A percentile compares a stretch with the other conserved stretches of the same genome.
These are phyloP conservation scores for Menidia menidia DNA, from an alignment of 2,797 vertebrate species.

Conservation along the genomic window DNA sequence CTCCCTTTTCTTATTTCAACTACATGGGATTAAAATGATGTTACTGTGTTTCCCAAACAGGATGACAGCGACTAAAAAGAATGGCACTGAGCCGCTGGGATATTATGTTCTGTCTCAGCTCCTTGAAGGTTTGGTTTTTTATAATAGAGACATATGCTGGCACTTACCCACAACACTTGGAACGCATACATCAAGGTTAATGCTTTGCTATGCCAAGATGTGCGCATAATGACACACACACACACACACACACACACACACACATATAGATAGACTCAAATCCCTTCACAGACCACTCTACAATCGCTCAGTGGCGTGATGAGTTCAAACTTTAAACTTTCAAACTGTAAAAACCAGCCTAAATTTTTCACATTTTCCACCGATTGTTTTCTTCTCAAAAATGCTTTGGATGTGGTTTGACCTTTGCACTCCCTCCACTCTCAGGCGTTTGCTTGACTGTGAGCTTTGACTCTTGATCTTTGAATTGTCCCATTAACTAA, in stretches of 20 bases:
- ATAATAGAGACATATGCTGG: slow-evolving; percentile 33
- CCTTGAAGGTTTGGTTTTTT: slow-evolving; percentile 65
- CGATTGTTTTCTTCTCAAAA: background rate
- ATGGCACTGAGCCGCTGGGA: slow-evolving; percentile 55
- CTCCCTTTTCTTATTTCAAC: background rate
- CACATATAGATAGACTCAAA: background rate
- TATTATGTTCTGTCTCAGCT: slow-evolving; percentile 37
- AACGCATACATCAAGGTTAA: slow-evolving; percentile 28
- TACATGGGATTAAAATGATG: slow-evolving; percentile 31
- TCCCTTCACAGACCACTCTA: background rate
- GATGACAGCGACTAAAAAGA: slow-evolving; percentile 37
- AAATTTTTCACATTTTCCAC: background rate
- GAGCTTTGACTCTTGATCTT: slow-evolving; percentile 39
- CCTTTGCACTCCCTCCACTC: slow-evolving; percentile 1
- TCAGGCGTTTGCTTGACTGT: background rate
- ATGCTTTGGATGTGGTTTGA: slow-evolving; percentile 2
- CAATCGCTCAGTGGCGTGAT: background rate
- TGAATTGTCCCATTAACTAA: slow-evolving; percentile 24
- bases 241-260: too few relatives aligned
- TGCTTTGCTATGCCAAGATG: slow-evolving; percentile 6
- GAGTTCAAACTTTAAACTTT: background rate
- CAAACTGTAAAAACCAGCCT: background rate
- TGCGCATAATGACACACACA: background rate
- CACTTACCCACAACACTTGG: slow-evolving; percentile 28
- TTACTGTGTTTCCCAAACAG: slow-evolving; percentile 37